Conservation (phyloP, 2,113 vertebrate species). For the Odontophorus gujanensis region DNA sequence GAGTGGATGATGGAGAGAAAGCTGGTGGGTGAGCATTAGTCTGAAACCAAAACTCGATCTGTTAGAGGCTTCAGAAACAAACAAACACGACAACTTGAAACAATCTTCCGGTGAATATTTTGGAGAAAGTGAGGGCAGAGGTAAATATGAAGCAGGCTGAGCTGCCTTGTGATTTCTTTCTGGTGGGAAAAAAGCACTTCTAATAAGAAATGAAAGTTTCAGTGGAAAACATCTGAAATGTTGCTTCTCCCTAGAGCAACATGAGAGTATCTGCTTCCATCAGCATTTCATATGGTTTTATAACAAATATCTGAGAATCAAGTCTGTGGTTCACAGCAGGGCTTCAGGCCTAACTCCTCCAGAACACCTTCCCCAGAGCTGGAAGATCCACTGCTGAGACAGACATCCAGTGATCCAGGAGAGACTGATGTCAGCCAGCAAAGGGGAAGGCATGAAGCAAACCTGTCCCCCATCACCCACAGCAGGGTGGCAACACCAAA, state of each 20-base stretch:
- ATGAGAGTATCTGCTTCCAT: neutral
- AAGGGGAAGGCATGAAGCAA: neutral
- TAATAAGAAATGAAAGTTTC: slow-evolving; percentile 32
- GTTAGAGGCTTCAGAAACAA: neutral
- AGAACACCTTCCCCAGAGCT: neutral
- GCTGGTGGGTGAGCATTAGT: neutral
- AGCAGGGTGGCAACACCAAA: neutral
- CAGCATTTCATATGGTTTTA: neutral
- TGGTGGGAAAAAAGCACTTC: neutral
- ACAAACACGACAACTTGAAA: neutral
- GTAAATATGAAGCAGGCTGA: neutral
- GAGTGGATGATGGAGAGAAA: neutral
- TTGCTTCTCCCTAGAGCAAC: neutral
- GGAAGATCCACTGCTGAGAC: neutral
- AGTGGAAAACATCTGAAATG: slow-evolving; percentile 6
- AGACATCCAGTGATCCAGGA: neutral
- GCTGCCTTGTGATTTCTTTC: neutral
- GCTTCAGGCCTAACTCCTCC: neutral
- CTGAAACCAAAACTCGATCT: neutral
- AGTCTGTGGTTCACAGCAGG: neutral
- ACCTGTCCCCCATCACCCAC: neutral
- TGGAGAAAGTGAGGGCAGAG: neutral
- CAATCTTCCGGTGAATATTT: neutral
- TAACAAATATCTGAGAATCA: neutral
- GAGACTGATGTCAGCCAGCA: neutral